Conservation (phyloP, 2,888 invertebrate species). For the Aethes cnicana region DNA sequence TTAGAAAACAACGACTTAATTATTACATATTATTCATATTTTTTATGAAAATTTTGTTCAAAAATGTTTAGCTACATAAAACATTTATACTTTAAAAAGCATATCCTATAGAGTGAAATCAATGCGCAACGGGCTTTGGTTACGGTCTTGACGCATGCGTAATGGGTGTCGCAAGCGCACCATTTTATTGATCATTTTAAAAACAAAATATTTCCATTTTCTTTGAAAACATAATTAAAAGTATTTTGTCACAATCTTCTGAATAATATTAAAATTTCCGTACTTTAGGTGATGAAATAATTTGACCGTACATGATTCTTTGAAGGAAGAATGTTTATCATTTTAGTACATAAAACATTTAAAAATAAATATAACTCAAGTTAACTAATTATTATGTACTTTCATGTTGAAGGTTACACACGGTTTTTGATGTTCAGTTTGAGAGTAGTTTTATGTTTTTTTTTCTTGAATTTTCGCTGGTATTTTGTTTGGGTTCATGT, state of each 20-base stretch:
- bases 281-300: slow-evolving; percentile 15
- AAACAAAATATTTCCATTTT: slow-evolving; percentile 24
- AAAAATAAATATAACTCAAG: slow-evolving; percentile 34
- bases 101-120: slow-evolving; percentile 21
- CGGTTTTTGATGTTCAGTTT: slow-evolving; percentile 17
- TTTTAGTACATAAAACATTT: slow-evolving; percentile 51
- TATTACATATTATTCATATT: slow-evolving; percentile 26
- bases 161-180: slow-evolving; percentile 11
- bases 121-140: slow-evolving; percentile 9
- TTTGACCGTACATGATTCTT: slow-evolving; percentile 26
- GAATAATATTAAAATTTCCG: slow-evolving; percentile 15
- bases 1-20: slow-evolving; percentile 40
- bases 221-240: slow-evolving; percentile 21
- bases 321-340: slow-evolving; percentile 33
- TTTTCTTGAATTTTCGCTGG: slow-evolving; percentile 33
- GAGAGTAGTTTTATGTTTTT: slow-evolving; percentile 32
- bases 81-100: slow-evolving; percentile 26
- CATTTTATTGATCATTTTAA: slow-evolving; percentile 3
- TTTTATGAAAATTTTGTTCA: slow-evolving; percentile 28
- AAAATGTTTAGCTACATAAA: slow-evolving; percentile 24
- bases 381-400: slow-evolving; percentile 29
- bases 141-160: slow-evolving; percentile 7
- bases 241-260: slow-evolving; percentile 17
- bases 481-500: slow-evolving; percentile 28
- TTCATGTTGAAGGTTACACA: slow-evolving; percentile 28